Percentiles rank a stretch among this genome's conserved stretches.
These are phyloP conservation scores for Cyclura pinguis DNA, from an alignment of 2,797 vertebrate genomes.

Conservation along the genomic window DNA sequence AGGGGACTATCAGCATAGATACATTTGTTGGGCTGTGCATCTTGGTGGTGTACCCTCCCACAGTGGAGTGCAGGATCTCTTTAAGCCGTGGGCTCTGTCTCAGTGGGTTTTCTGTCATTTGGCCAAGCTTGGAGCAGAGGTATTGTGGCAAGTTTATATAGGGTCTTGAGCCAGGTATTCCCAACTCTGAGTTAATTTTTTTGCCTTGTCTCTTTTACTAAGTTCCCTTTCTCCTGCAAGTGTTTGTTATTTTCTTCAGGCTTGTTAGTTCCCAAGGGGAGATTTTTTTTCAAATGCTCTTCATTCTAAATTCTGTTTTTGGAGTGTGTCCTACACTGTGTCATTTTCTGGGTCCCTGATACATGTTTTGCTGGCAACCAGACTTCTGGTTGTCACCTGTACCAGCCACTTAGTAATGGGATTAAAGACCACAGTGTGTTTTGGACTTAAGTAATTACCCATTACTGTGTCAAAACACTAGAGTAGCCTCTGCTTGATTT, in stretches of 20 bases:
- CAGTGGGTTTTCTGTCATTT: background rate
- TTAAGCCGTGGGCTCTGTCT: background rate
- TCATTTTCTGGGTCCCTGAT: background rate
- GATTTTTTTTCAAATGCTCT: no score
- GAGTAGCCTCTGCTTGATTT: background rate
- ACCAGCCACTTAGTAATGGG: background rate
- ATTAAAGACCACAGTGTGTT: background rate
- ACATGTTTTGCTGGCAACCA: background rate
- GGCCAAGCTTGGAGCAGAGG: background rate
- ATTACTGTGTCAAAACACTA: background rate
- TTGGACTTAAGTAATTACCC: background rate
- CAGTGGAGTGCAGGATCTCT: background rate
- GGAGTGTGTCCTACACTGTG: no score
- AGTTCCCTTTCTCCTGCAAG: background rate
- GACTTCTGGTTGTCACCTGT: background rate
- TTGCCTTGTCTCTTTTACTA: background rate
- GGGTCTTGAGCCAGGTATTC: background rate
- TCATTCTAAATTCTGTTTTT: no score
- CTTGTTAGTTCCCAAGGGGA: background rate
- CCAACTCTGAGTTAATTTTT: background rate
- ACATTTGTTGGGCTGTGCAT: background rate
- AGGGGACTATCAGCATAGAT: background rate
- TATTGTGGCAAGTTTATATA: background rate
- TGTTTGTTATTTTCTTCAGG: background rate
- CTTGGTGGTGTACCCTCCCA: background rate